Conservation (phyloP, 2,113 vertebrate genomes). For the Carlito syrichta region DNA sequence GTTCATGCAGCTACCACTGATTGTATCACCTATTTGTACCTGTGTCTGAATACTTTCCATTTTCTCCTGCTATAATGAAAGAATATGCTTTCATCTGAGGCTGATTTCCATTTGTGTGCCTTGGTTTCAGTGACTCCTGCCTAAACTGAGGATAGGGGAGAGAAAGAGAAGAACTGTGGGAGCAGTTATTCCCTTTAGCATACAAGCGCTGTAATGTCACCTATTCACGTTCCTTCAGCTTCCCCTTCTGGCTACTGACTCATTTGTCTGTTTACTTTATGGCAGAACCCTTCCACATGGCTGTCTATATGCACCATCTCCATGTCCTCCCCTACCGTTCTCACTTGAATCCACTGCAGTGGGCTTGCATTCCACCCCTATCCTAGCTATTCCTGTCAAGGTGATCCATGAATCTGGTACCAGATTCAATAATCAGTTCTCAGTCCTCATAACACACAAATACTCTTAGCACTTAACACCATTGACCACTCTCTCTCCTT, state of each 20-base stretch:
- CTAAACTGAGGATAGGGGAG: background rate
- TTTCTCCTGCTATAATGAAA: background rate
- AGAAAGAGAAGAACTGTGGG: background rate
- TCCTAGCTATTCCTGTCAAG: background rate
- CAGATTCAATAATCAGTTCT: background rate
- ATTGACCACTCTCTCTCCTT: background rate
- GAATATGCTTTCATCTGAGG: background rate
- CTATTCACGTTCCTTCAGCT: background rate
- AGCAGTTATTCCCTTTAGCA: background rate
- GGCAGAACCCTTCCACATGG: background rate
- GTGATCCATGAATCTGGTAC: background rate
- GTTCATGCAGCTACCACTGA: background rate
- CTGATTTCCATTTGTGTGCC: background rate
- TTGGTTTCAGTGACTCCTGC: background rate
- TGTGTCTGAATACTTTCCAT: background rate
- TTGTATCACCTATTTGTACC: background rate
- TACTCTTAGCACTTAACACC: background rate
- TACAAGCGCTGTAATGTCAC: background rate
- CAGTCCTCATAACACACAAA: background rate
- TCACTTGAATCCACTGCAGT: background rate
- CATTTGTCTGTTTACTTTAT: background rate
- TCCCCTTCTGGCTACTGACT: background rate
- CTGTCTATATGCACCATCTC: background rate
- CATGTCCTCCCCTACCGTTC: background rate
- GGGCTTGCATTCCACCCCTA: too few species aligned